Base-by-base conservation (phyloP, 2,113 vertebrate genomes). In the Syngnathus floridae region DNA sequence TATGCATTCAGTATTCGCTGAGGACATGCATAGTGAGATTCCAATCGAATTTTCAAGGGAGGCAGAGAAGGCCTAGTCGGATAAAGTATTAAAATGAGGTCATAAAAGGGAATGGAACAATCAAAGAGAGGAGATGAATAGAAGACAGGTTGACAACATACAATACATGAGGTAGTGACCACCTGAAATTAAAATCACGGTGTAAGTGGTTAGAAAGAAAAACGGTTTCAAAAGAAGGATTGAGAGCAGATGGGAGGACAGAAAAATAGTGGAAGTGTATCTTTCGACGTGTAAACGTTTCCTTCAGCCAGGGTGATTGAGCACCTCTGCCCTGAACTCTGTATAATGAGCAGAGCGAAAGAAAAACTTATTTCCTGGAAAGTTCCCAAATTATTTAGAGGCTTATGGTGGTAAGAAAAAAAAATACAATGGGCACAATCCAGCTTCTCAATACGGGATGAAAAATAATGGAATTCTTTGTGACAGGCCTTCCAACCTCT, bases 401-500 rank as follows among this genome's bases (percentile, higher is more conserved):
- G 78, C 86, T 85, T 79, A 83, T 75, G 77, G 77, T 80, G 77
- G 73, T 17, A 60, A 41, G 13, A 71, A 64, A 68, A 65, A 86
- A 86, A 87, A 88, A 90, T 90, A 90, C 89, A 90, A 89, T 92
- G 86, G 90, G 85, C 88, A 90, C 86, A 87, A 90, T 89, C 86
- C 83, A 86, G 87, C 88, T 86, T 88, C 83, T 88, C 81, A 72
- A 90, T 90, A 90, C 75, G 49, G 86, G 89, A 91, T 91, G 87
- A 91, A 92, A 91, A 91, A 90, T 90, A 90, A 91, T 91, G 89
- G 86, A 90, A 90, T 88, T 87, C 87, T 89, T 88, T 90, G 84
- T 91, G 91, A 91, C 90, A 91, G 89, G 81, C 76, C 79, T 81
- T 89, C 88, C 86, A 87, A 85, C 87, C 87, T 82, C 85, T 82